Evolutionary conservation across 2,888 invertebrate species (phyloP).

Genomic region (Calameuta pallipes): DNA sequence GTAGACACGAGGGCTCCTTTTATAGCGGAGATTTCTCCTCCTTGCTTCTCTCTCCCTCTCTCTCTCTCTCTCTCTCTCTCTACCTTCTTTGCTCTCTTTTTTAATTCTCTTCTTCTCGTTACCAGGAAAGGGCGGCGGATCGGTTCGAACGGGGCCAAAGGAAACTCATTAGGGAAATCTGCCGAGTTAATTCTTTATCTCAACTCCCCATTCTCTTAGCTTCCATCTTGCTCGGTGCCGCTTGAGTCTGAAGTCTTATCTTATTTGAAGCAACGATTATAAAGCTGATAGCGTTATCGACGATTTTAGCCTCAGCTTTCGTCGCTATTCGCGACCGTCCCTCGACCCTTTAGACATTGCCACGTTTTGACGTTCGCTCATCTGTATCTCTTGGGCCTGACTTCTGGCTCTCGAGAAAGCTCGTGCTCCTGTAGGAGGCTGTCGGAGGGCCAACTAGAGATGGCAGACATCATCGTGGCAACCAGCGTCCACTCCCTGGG

Average conservation of each 20-base stretch:
- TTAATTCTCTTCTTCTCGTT: background rate
- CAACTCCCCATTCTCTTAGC: conserved; percentile 13
- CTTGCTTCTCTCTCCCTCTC: background rate
- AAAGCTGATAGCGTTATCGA: background rate
- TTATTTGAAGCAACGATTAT: conserved; percentile 3
- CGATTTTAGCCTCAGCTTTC: background rate
- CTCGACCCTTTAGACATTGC: background rate
- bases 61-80: no score
- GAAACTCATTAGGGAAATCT: conserved; percentile 51
- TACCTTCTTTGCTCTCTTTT: background rate
- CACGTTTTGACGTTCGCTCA: background rate
- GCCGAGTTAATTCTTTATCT: conserved; percentile 49
- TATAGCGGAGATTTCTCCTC: background rate
- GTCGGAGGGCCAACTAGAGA: background rate
- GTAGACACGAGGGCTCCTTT: background rate
- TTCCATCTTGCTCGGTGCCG: conserved; percentile 12
- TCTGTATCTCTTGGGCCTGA: background rate
- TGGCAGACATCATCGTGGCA: background rate
- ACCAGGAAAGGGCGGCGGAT: background rate
- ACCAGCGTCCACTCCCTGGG: background rate
- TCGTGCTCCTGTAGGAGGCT: background rate
- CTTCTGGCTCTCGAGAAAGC: background rate
- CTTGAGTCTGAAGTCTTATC: background rate
- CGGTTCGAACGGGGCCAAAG: conserved; percentile 32
- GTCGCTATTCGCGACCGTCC: background rate